phyloP scores from a whole-genome alignment of 1,140 invertebrate genomes.

The Zaprionus camerounensis region DNA sequence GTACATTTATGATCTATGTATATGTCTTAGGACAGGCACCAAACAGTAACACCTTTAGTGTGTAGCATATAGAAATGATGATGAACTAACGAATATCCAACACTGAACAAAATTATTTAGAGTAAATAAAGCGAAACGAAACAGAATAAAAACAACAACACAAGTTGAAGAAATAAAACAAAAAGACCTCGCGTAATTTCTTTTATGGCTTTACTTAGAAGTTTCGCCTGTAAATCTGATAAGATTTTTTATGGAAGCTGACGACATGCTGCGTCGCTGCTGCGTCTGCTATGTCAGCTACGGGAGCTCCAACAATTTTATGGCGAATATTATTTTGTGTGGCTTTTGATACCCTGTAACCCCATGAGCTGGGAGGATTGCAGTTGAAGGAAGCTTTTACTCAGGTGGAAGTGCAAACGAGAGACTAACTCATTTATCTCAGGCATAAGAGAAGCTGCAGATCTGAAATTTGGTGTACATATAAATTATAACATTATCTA shows the following conservation, averaged over 20 bases:
- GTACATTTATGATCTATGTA: constrained; percentile 50
- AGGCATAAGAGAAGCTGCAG: not conserved
- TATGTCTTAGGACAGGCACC: constrained; percentile 64
- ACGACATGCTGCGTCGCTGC: constrained; percentile 62
- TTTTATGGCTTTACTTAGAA: constrained; percentile 80
- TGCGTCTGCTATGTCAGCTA: constrained; percentile 7
- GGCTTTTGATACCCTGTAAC: constrained; percentile 34
- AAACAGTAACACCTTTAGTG: constrained; percentile 68
- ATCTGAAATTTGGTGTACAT: not conserved
- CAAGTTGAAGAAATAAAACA: constrained; percentile 48
- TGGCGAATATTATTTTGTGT: constrained; percentile 82
- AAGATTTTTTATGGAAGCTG: constrained; percentile 79
- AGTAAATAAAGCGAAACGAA: constrained; percentile 65
- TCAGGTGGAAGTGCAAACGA: not conserved
- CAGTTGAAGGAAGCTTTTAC: not conserved
- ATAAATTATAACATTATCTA: not conserved
- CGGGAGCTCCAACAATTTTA: constrained; percentile 73
- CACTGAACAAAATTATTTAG: constrained; percentile 57
- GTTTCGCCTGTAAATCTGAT: constrained; percentile 68
- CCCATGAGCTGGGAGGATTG: not conserved
- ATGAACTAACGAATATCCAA: constrained; percentile 13
- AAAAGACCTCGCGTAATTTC: constrained; percentile 39
- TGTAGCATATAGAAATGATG: constrained; percentile 51
- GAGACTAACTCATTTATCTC: not conserved
- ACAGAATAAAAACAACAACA: constrained; percentile 27